These are phyloP conservation scores for Gnathonemus longibarbis DNA, from an alignment of 2,113 vertebrate genomes.

Conservation along the genomic window DNA sequence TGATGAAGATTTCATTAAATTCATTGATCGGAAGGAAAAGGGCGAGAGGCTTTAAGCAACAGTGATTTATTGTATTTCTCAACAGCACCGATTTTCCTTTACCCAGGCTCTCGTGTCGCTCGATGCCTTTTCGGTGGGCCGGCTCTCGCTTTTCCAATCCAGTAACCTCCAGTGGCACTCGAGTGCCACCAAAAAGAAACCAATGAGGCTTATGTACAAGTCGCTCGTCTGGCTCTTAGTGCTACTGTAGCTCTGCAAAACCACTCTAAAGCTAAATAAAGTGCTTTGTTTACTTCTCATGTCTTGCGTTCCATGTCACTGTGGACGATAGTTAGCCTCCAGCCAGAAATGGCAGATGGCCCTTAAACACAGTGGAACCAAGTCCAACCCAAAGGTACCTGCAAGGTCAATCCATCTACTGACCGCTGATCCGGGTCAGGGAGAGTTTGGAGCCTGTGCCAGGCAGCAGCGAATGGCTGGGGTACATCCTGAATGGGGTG, in stretches of 20 bases:
- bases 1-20: conserved; percentile 13
- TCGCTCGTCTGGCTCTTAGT: not conserved
- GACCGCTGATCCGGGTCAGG: not conserved
- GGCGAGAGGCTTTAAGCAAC: not conserved
- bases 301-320: not conserved
- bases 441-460: not conserved
- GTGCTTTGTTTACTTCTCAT: not conserved
- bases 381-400: not conserved
- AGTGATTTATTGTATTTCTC: not conserved
- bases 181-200: not conserved
- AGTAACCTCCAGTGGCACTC: not conserved
- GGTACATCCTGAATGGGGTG: not conserved
- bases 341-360: not conserved
- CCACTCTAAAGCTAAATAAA: not conserved
- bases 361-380: not conserved
- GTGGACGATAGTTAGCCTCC: not conserved
- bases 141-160: not conserved
- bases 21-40: not conserved
- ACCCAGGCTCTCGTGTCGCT: not conserved
- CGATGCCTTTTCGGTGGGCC: not conserved
- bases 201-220: not conserved
- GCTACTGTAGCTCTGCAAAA: not conserved
- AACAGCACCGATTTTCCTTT: not conserved
- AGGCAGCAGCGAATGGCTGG: not conserved
- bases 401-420: not conserved